Evolutionary conservation across 2,888 invertebrate species (phyloP), one percentile per base, ranked within the genome.

Genomic region (Monopis laevigella): DNA sequence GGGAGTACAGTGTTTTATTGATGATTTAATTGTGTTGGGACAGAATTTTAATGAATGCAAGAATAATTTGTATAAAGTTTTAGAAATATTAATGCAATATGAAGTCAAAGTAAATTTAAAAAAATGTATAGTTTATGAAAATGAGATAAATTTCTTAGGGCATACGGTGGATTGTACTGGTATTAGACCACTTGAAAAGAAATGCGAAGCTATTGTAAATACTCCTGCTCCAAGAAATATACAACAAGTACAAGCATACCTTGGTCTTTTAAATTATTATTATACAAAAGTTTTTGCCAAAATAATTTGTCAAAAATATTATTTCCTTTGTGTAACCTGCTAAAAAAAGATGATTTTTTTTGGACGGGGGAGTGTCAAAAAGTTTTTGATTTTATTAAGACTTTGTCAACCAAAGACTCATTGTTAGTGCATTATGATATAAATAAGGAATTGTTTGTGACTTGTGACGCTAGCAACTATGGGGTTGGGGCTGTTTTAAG

Each of bases 391-490:
- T 32, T 21, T 42, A 42, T 45, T 7, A 46, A 46, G 34, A n/a
- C 10, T 7, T n/a, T 43, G 16, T 14, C 45, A 19, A 21, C 41
- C 12, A 43, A 40, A 1, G 45, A 43, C 13, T 16, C 35, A 8
- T 45, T 43, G 2, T 34, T 46, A 10, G 40, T 41, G 5, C 30
- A 35, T 4, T 44, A 29, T 13, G 13, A 17, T 11, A 16, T 29
- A 41, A 28, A 43, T 1, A 48, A 43, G 36, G 41, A 47, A 2
- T 26, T 51, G 2, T 5, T 43, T 3, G 38, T 50, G 3, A 48
- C 46, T 1, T 50, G 50, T 29, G 51, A 51, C 19, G 45, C 49
- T 12, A 46, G 45, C 2, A 47, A 32, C 8, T 48, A 44, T 39
- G 51, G 53, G 1, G 30, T 49, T 1, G 48, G 48, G 10, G 46